A percentile compares a stretch with the other conserved stretches of the same genome.
Conservation (phyloP, 2,113 vertebrate species). For the Willisornis vidua region DNA sequence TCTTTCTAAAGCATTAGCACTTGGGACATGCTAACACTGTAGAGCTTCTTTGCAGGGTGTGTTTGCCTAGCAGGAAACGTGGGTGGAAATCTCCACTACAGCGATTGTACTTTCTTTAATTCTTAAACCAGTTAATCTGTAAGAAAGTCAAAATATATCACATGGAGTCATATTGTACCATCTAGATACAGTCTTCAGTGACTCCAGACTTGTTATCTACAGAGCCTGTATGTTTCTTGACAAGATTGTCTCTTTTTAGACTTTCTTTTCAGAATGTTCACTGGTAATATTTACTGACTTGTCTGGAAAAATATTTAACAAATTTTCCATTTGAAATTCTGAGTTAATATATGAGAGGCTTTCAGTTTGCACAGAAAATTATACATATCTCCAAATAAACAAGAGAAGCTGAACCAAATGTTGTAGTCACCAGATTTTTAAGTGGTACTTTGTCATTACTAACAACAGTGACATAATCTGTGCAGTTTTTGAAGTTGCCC, state of each 20-base stretch:
- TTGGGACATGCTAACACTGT: background rate
- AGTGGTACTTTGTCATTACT: background rate
- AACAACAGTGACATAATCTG: slow-evolving; percentile 6
- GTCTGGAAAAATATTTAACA: background rate
- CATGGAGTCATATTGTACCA: background rate
- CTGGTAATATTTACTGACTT: background rate
- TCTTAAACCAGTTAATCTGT: background rate
- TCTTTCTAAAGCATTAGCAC: background rate
- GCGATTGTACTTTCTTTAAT: background rate
- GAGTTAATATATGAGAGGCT: background rate
- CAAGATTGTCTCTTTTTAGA: background rate
- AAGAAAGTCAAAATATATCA: background rate
- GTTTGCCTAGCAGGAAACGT: background rate
- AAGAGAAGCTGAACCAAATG: slow-evolving; percentile 29
- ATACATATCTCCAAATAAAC: background rate
- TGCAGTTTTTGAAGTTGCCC: background rate
- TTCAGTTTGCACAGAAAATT: background rate
- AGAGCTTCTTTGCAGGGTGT: background rate
- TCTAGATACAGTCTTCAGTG: background rate
- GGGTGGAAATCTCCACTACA: background rate
- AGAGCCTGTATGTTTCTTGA: background rate
- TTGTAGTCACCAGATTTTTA: background rate
- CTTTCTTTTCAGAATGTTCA: background rate
- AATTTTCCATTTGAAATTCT: background rate
- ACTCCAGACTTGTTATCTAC: background rate